Percentiles rank a stretch among this genome's conserved stretches.
Conservation (phyloP, 2,888 invertebrate genomes). For the Drosophila eohydei region DNA sequence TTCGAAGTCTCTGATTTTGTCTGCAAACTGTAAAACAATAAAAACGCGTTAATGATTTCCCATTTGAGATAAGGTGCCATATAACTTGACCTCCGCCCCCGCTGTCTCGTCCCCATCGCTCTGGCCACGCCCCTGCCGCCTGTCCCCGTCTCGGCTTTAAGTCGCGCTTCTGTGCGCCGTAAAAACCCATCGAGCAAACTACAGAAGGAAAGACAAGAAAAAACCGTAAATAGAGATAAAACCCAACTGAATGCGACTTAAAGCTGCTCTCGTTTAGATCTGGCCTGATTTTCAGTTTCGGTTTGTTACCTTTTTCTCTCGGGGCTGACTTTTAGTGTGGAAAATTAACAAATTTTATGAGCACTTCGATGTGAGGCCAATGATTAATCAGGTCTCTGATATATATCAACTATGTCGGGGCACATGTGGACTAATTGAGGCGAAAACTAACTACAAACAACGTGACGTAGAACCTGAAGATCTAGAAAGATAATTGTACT, state of each 20-base stretch:
- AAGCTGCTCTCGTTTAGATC: conserved; percentile 71
- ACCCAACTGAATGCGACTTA: conserved; percentile 32
- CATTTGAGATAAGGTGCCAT: conserved; percentile 76
- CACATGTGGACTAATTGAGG: conserved; percentile 8
- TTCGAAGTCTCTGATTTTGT: conserved; percentile 60
- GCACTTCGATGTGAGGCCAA: conserved; percentile 62
- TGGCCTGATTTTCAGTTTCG: conserved; percentile 58
- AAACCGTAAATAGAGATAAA: conserved; percentile 16
- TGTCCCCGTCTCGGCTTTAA: neutral
- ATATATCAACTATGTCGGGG: neutral
- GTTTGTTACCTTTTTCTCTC: conserved; percentile 26
- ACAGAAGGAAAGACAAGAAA: conserved; percentile 13
- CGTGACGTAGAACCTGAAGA: neutral
- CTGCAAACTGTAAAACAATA: conserved; percentile 71
- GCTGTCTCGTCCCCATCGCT: neutral
- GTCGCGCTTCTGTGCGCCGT: conserved; percentile 50
- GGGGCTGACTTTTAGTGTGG: conserved; percentile 28
- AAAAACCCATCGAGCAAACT: conserved; percentile 33
- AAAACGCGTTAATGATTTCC: conserved; percentile 76
- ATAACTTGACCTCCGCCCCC: conserved; percentile 34
- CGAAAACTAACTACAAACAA: neutral
- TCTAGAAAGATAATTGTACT: neutral
- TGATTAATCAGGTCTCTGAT: conserved; percentile 35
- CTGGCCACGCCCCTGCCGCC: neutral
- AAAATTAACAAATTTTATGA: conserved; percentile 70